A percentile compares a stretch with the other conserved stretches of the same genome.
Conservation (phyloP, 92 coral and sea anemone genomes). For the Porites evermanni region DNA sequence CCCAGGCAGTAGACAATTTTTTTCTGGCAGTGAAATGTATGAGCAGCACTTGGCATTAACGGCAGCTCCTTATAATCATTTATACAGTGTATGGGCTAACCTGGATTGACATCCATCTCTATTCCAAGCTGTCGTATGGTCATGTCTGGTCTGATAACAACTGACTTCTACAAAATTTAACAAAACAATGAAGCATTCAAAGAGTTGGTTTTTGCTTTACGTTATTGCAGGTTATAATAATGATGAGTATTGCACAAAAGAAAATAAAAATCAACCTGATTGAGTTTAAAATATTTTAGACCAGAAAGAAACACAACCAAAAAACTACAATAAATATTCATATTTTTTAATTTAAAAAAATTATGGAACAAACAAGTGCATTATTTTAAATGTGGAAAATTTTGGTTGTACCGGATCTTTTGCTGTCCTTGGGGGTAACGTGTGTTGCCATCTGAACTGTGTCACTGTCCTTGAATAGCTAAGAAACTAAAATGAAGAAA, state of each 20-base stretch:
- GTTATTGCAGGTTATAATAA: too few species aligned
- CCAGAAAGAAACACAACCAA: too few species aligned
- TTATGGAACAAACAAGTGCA: not conserved
- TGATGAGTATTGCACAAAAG: too few species aligned
- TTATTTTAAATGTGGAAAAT: too few species aligned
- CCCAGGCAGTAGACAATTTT: too few species aligned
- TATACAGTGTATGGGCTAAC: conserved; percentile 21
- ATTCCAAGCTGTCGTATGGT: conserved; percentile 60
- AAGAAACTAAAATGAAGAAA: not conserved
- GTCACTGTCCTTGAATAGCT: not conserved
- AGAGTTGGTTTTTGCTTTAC: not conserved
- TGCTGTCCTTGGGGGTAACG: conserved; percentile 19
- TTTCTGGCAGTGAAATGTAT: too few species aligned
- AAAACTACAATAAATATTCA: too few species aligned
- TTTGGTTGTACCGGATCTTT: conserved; percentile 3
- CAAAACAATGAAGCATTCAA: not conserved
- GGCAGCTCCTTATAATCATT: too few species aligned
- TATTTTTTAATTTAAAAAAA: too few species aligned
- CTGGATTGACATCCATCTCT: conserved; percentile 56
- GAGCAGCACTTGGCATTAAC: too few species aligned
- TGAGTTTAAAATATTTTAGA: too few species aligned
- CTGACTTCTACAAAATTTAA: conserved; percentile 1
- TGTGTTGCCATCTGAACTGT: conserved; percentile 33
- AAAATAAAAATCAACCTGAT: too few species aligned
- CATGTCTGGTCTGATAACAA: conserved; percentile 48